Evolutionary conservation across 1,140 invertebrate species (phyloP).

Genomic region (Drosophila bocqueti): DNA sequence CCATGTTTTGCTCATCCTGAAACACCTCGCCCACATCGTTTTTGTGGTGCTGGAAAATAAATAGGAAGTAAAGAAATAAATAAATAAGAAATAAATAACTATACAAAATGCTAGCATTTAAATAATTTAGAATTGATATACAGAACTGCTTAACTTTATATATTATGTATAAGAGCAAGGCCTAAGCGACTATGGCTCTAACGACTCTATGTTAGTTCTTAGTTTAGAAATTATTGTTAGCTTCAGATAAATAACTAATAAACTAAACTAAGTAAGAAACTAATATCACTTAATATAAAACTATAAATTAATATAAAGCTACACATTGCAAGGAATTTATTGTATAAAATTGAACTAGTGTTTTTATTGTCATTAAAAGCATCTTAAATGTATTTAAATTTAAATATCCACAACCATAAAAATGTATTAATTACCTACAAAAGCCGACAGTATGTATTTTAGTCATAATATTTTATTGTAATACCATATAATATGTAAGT

Average conservation of each 20-base stretch:
- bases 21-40: conserved; percentile 93
- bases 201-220: too few relatives aligned
- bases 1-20: conserved; percentile 93
- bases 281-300: not conserved
- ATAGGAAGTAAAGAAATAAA: not conserved
- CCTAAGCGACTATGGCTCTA: too few relatives aligned
- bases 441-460: too few relatives aligned
- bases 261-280: not conserved
- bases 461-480: not conserved
- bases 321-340: not conserved
- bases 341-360: not conserved
- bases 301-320: not conserved
- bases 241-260: too few relatives aligned
- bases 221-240: too few relatives aligned
- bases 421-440: not conserved
- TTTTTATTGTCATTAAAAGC: not conserved
- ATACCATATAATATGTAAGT: not conserved
- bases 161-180: not conserved
- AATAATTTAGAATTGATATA: not conserved
- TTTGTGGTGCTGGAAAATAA: conserved; percentile 86
- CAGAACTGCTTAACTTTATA: not conserved
- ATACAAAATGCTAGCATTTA: not conserved
- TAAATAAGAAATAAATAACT: conserved; percentile 1
- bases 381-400: not conserved
- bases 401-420: not conserved